phyloP scores from a whole-genome alignment of 2,113 vertebrate genomes.

The Mesembrinibis cayennensis region DNA sequence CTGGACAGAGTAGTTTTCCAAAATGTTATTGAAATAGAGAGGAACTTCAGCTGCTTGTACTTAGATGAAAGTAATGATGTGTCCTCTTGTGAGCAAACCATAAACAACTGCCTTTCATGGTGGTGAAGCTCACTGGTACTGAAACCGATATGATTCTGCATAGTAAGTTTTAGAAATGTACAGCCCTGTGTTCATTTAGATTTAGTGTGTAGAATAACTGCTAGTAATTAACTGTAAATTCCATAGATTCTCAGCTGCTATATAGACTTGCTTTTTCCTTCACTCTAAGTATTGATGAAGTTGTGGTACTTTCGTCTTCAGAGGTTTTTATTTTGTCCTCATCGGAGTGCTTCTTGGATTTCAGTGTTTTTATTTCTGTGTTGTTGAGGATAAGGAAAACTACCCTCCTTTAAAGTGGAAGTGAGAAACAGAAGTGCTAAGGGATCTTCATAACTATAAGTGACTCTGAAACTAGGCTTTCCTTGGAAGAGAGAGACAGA shows the following conservation, averaged over 20 bases:
- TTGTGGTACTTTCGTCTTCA: neutral
- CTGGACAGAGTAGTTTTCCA: neutral
- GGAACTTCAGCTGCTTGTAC: neutral
- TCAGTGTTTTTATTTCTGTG: neutral
- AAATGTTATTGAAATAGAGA: neutral
- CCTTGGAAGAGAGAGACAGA: neutral
- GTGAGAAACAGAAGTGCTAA: neutral
- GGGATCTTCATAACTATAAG: neutral
- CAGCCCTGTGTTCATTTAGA: neutral
- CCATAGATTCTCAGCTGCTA: neutral
- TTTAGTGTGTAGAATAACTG: neutral
- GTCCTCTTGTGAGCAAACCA: neutral
- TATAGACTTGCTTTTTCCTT: neutral
- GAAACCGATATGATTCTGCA: neutral
- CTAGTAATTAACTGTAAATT: neutral
- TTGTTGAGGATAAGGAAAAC: neutral
- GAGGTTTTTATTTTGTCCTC: neutral
- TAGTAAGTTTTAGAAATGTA: neutral
- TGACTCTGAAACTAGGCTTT: neutral
- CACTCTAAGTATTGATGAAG: neutral
- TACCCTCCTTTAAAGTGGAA: neutral
- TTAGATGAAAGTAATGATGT: neutral
- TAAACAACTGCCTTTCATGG: neutral
- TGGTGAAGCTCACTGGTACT: neutral
- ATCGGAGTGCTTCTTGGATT: neutral